Evolutionary conservation across 2,888 invertebrate species (phyloP), one percentile per base, ranked within the genome.

Genomic region (Trypoxylon attenuatum): DNA sequence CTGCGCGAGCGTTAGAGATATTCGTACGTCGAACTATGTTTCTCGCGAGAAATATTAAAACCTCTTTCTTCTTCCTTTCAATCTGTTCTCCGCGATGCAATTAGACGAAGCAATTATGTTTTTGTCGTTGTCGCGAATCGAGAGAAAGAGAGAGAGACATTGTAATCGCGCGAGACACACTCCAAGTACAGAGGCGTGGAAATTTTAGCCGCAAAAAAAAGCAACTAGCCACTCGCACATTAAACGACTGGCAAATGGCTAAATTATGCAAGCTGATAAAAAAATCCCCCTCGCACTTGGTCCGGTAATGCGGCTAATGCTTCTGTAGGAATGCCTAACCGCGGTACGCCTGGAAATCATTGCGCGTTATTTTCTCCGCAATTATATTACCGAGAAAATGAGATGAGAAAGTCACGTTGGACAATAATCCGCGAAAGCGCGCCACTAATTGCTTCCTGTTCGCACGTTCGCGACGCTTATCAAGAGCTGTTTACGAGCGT

Each of bases 391-490:
- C 59, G 58, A 69, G 71, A 63, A 77, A 77, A 73, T 73, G 69
- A 71, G 73, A 76, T 59, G 75, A 71, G 75, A 76, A 76, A 76
- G 75, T 63, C 66, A 71, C 53, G 56, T 51, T 65, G 55, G 59
- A 51, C 69, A 58, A 69, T 75, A 75, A 75, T 72, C 67, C 71
- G 73, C 75, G 76, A 76, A 76, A 76, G 75, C 64, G 69, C 58
- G 52, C 59, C 57, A 57, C 70, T 76, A 76, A 76, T 76, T 73
- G 57, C 76, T 76, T 76, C 75, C 75, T 73, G 73, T 73, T 76
- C 71, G 73, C 76, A 57, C 68, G 43, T 68, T 66, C 43, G n/a
- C n/a, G n/a, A n/a, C n/a, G n/a, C n/a, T n/a, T n/a, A n/a, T n/a
- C n/a, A n/a, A n/a, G n/a, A n/a, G n/a, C n/a, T n/a, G n/a, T n/a